Evolutionary conservation across 2,888 invertebrate species (phyloP).

Genomic region (Thecophora atra): DNA sequence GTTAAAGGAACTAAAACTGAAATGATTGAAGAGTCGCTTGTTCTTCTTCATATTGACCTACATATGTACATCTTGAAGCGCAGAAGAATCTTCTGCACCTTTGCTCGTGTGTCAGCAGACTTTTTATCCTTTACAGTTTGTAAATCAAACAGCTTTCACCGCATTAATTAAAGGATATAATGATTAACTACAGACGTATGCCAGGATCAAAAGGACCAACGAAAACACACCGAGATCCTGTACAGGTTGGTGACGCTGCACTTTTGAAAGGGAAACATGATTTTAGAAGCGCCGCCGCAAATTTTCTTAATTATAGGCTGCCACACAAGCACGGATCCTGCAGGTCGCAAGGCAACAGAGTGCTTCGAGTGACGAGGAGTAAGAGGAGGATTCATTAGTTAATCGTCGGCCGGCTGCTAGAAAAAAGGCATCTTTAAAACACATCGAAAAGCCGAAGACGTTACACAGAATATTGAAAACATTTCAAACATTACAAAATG

Average conservation of each 20-base stretch:
- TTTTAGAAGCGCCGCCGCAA: neutral
- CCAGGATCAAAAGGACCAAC: slow-evolving; percentile 36
- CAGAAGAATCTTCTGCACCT: neutral
- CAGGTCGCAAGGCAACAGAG: neutral
- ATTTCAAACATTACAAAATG: no score
- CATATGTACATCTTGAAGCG: neutral
- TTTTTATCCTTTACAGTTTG: slow-evolving; percentile 33
- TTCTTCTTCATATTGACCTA: neutral
- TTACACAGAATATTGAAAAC: no score
- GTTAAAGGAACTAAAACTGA: slow-evolving; percentile 44
- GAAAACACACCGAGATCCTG: neutral
- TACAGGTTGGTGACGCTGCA: slow-evolving; percentile 9
- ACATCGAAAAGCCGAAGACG: no score
- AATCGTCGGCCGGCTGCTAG: neutral
- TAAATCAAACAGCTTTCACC: slow-evolving; percentile 58
- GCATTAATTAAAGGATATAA: slow-evolving; percentile 52
- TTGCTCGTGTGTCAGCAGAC: slow-evolving; percentile 1
- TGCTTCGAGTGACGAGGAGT: neutral
- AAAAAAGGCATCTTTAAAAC: neutral
- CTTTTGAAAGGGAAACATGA: neutral
- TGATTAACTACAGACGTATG: slow-evolving; percentile 46
- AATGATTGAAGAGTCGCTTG: slow-evolving; percentile 41
- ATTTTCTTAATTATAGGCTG: slow-evolving; percentile 22
- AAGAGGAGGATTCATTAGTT: slow-evolving; percentile 25
- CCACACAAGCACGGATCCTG: neutral